Evolutionary conservation across 1,140 invertebrate species (phyloP).

Genomic region (Dermatophagoides farinae): DNA sequence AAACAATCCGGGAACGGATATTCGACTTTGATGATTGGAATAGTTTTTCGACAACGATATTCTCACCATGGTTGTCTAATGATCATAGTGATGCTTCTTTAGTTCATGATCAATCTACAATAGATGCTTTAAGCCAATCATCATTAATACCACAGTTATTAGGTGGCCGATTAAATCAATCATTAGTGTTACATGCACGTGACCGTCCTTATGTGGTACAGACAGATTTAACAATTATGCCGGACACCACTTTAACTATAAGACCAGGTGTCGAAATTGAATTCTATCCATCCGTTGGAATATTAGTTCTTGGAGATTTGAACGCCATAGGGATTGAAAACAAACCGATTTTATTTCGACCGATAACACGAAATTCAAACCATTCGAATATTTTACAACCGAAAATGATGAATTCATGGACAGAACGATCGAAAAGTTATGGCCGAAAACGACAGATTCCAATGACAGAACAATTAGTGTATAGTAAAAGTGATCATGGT

Average conservation of each 20-base stretch:
- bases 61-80: conserved; percentile 52
- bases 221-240: conserved; percentile 91
- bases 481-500: conserved; percentile 20
- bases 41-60: conserved; percentile 76
- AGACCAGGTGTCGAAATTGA: conserved; percentile 66
- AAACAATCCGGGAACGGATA: conserved; percentile 55
- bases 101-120: not conserved
- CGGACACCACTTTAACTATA: conserved; percentile 57
- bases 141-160: conserved; percentile 36
- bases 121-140: not conserved
- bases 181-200: conserved; percentile 44
- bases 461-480: conserved; percentile 20
- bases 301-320: conserved; percentile 80
- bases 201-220: conserved; percentile 55
- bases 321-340: conserved; percentile 54
- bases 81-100: conserved; percentile 22
- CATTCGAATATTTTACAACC: too few relatives aligned
- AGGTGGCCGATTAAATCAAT: conserved; percentile 57
- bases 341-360: conserved; percentile 61
- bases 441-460: not conserved
- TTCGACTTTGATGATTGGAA: conserved; percentile 99
- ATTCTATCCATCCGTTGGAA: conserved; percentile 87
- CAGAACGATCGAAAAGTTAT: not conserved
- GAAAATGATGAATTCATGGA: not conserved
- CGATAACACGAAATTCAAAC: conserved; percentile 26